phyloP scores from a whole-genome alignment of 1,140 invertebrate genomes.

The Achatina immaculata region DNA sequence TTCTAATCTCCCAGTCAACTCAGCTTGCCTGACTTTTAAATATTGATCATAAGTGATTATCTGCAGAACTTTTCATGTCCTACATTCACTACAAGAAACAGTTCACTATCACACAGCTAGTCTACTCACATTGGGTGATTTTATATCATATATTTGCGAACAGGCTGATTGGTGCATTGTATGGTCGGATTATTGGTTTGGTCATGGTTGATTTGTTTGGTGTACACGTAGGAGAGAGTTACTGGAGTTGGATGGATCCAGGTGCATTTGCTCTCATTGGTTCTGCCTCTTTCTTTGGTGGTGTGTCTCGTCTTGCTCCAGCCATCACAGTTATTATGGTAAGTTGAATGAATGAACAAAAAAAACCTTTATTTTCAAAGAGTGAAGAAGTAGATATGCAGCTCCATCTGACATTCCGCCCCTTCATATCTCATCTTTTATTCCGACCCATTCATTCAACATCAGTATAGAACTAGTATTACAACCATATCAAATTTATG shows the following conservation, averaged over 20 bases:
- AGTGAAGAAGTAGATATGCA: background rate
- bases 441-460: too few species aligned
- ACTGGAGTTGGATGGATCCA: slow-evolving; percentile 73
- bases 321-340: slow-evolving; percentile 72
- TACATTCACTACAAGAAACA: too few species aligned
- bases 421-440: too few species aligned
- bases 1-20: too few species aligned
- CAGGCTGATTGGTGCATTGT: slow-evolving; percentile 70
- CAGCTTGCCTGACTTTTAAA: too few species aligned
- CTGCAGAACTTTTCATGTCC: too few species aligned
- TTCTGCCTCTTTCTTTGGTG: slow-evolving; percentile 73
- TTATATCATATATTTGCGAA: slow-evolving; percentile 9
- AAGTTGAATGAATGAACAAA: slow-evolving; percentile 2
- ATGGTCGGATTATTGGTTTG: slow-evolving; percentile 71
- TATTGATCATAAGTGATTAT: too few species aligned
- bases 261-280: slow-evolving; percentile 72
- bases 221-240: slow-evolving; percentile 58
- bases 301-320: slow-evolving; percentile 71
- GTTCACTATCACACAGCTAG: too few species aligned
- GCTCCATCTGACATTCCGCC: background rate
- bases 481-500: too few species aligned
- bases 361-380: too few species aligned
- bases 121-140: too few species aligned
- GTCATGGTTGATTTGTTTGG: slow-evolving; percentile 69
- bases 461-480: too few species aligned